Conservation (phyloP, 1,140 invertebrate species). For the Lineus longissimus region DNA sequence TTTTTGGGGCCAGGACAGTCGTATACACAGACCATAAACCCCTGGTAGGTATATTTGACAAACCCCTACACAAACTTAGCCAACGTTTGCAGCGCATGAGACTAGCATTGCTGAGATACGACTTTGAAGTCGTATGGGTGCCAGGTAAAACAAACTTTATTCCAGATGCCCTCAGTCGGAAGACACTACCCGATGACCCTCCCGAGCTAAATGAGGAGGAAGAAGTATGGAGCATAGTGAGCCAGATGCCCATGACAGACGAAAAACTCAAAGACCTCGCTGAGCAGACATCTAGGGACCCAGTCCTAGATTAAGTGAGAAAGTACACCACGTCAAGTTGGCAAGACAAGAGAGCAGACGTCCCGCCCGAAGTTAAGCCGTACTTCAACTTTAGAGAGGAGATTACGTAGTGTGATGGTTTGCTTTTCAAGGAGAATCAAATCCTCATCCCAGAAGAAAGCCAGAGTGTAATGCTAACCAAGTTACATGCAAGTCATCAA, state of each 20-base stretch:
- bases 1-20: constrained; percentile 13
- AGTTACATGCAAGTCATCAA: constrained; percentile 53
- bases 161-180: background rate
- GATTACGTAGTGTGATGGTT: too few species aligned
- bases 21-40: constrained; percentile 29
- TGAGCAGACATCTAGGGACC: too few species aligned
- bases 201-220: background rate
- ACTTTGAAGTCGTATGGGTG: background rate
- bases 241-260: background rate
- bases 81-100: constrained; percentile 25
- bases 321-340: background rate
- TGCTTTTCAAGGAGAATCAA: too few species aligned
- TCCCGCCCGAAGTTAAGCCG: too few species aligned
- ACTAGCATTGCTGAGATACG: constrained; percentile 45
- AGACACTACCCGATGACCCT: background rate
- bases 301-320: too few species aligned
- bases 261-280: background rate
- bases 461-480: constrained; percentile 31
- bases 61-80: constrained; percentile 18
- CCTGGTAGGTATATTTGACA: constrained; percentile 25
- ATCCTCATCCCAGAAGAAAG: too few species aligned
- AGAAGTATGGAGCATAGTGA: too few species aligned
- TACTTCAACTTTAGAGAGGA: too few species aligned
- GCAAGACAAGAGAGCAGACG: too few species aligned
- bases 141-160: background rate